A percentile compares a stretch with the other conserved stretches of the same genome.
Conservation (phyloP, 2,797 vertebrate genomes). For the Silurus aristotelis region DNA sequence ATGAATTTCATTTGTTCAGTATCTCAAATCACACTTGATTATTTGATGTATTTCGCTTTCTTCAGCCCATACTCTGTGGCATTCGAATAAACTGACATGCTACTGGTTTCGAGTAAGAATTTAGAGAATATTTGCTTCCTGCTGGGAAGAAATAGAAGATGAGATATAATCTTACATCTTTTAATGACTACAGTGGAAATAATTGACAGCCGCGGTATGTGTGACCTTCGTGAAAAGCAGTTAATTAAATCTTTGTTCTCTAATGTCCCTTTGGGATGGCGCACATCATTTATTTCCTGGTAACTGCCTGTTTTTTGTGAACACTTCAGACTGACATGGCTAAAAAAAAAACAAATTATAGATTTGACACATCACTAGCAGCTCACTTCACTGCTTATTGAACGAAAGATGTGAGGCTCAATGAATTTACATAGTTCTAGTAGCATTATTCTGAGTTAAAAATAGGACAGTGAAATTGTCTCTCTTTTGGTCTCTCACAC, state of each 20-base stretch:
- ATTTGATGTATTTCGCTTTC: not conserved
- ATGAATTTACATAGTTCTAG: constrained; percentile 2
- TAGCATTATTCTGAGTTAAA: not conserved
- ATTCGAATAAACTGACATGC: not conserved
- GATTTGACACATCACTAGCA: constrained; percentile 23
- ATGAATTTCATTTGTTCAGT: not conserved
- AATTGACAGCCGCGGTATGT: not conserved
- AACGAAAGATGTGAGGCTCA: not conserved
- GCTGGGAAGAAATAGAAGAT: not conserved
- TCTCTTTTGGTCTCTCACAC: not conserved
- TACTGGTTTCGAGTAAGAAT: not conserved
- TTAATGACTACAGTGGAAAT: not conserved
- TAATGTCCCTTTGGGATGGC: not conserved
- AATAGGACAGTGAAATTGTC: not conserved
- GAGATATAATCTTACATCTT: not conserved
- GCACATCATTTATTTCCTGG: not conserved
- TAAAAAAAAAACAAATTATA: constrained; percentile 11
- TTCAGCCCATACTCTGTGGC: not conserved
- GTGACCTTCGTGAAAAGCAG: constrained; percentile 24
- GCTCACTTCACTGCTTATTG: not conserved
- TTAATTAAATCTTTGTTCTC: constrained; percentile 28
- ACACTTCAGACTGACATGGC: constrained; percentile 7
- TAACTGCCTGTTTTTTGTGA: constrained; percentile 8
- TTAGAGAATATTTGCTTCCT: not conserved
- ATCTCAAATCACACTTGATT: not conserved